Conservation (phyloP, 2,113 vertebrate genomes). For the Pyrgilauda ruficollis region DNA sequence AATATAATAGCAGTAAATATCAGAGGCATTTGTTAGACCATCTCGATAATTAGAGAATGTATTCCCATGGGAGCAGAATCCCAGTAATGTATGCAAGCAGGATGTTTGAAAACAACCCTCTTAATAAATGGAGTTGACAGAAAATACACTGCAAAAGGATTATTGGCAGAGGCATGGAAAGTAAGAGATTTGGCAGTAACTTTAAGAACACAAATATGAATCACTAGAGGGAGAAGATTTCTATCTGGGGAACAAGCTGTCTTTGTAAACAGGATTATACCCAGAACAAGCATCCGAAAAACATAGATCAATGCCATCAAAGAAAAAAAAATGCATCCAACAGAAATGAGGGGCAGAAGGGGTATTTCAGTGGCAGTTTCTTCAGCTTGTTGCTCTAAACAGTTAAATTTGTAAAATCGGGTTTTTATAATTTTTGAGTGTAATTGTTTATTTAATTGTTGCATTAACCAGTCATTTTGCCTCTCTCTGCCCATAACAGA, state of each 20-base stretch:
- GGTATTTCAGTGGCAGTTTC: background rate
- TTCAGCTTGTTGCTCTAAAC: background rate
- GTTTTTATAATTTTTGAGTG: background rate
- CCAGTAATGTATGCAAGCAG: constrained; percentile 44
- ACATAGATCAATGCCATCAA: background rate
- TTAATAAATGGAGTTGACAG: constrained; percentile 54
- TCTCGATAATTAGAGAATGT: constrained; percentile 26
- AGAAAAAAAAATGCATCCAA: background rate
- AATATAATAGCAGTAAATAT: constrained; percentile 36
- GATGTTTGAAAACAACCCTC: constrained; percentile 40
- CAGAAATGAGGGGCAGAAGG: background rate
- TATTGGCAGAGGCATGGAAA: constrained; percentile 39
- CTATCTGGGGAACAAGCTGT: constrained; percentile 8
- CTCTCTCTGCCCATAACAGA: constrained; percentile 46
- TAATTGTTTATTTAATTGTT: constrained; percentile 56
- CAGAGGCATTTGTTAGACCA: constrained; percentile 8
- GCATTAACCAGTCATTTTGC: constrained; percentile 37
- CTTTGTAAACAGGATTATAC: constrained; percentile 56
- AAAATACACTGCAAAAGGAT: constrained; percentile 33
- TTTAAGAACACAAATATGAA: constrained; percentile 34
- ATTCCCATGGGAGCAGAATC: background rate
- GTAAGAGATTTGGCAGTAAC: constrained; percentile 45
- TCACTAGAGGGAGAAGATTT: constrained; percentile 38
- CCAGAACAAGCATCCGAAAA: constrained; percentile 14
- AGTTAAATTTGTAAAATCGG: background rate